Percentiles rank a stretch among this genome's conserved stretches.
Conservation (phyloP, 2,888 invertebrate species). For the Brachynemurus nebulosus region DNA sequence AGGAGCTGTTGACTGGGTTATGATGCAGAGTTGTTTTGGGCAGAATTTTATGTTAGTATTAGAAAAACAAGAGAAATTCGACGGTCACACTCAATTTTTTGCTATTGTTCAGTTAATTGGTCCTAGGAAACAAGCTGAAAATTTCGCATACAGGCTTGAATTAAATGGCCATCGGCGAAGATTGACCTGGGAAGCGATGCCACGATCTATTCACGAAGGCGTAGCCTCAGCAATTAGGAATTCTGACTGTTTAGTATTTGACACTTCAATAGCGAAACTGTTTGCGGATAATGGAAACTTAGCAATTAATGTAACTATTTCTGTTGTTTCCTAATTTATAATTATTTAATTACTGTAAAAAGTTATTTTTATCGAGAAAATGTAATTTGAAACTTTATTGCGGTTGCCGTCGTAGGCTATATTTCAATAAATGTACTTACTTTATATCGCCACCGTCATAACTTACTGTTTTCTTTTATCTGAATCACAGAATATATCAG, state of each 20-base stretch:
- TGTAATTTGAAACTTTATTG: no score
- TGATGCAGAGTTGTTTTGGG: conserved; percentile 99
- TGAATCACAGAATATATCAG: no score
- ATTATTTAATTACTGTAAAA: conserved; percentile 6
- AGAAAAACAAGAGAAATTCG: conserved; percentile 96
- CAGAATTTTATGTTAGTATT: conserved; percentile 99
- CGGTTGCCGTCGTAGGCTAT: no score
- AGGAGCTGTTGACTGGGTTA: conserved; percentile 98
- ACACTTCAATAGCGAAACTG: conserved; percentile 92
- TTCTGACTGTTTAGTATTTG: conserved; percentile 97
- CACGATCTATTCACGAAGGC: conserved; percentile 96
- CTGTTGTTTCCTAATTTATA: conserved; percentile 51
- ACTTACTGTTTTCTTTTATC: no score
- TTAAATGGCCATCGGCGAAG: conserved; percentile 88
- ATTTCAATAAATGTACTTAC: no score
- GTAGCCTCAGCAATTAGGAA: conserved; percentile 95
- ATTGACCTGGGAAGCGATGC: conserved; percentile 98
- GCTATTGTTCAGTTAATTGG: conserved; percentile 99
- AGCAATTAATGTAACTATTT: conserved; percentile 98
- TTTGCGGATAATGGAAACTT: conserved; percentile 99
- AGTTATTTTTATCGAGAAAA: no score
- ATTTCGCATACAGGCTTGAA: conserved; percentile 94
- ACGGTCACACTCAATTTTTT: conserved; percentile 92
- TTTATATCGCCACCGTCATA: no score
- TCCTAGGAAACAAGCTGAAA: conserved; percentile 96